Conservation (phyloP, 2,113 vertebrate genomes). For the Eupsittula cactorum region DNA sequence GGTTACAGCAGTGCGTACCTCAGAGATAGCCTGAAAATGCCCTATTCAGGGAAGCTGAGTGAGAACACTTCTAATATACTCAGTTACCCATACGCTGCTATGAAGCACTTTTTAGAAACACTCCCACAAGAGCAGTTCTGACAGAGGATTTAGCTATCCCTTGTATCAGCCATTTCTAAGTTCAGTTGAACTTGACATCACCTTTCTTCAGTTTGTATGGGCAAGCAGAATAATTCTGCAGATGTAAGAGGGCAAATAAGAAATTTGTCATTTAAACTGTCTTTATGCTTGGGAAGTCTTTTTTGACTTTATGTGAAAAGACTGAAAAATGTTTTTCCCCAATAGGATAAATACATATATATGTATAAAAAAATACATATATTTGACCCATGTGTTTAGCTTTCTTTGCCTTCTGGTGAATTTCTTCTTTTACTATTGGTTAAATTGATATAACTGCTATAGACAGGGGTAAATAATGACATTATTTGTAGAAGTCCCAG, state of each 20-base stretch:
- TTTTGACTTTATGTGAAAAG: not conserved
- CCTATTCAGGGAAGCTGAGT: not conserved
- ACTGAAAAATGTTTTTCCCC: not conserved
- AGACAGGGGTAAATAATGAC: not conserved
- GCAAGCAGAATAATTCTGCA: not conserved
- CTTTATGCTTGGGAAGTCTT: not conserved
- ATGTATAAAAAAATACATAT: not conserved
- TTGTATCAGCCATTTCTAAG: not conserved
- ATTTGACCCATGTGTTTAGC: not conserved
- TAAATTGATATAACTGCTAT: not conserved
- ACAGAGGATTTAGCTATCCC: not conserved
- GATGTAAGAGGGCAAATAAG: not conserved
- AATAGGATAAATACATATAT: not conserved
- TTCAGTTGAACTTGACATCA: not conserved
- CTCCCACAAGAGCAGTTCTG: not conserved
- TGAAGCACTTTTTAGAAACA: not conserved
- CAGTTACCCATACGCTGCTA: not conserved
- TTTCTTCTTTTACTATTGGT: not conserved
- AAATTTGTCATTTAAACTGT: not conserved
- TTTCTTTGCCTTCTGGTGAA: not conserved
- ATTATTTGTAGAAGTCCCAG: not conserved
- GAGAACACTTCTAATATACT: not conserved
- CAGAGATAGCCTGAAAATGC: not conserved
- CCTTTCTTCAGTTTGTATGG: not conserved
- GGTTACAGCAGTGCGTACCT: not conserved